Conservation (phyloP, 2,888 invertebrate species). For the Chaetogeoica ovagalla region DNA sequence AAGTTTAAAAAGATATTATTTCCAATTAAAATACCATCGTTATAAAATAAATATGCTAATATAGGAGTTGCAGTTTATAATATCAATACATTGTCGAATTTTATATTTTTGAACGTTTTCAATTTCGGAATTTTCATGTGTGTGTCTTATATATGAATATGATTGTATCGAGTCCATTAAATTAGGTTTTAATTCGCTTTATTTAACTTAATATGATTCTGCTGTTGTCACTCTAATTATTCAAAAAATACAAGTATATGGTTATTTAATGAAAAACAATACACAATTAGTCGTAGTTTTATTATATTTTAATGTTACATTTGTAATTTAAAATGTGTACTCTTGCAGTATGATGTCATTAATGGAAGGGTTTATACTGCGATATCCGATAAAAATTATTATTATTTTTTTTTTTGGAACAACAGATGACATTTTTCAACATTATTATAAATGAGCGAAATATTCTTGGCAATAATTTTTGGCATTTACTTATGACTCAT, state of each 20-base stretch:
- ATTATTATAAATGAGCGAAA: conserved; percentile 53
- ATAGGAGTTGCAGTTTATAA: not conserved
- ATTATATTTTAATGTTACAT: not conserved
- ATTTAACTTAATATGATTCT: not conserved
- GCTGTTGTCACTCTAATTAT: not conserved
- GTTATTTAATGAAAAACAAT: no score
- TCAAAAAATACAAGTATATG: not conserved
- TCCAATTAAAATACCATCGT: not conserved
- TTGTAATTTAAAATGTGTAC: not conserved
- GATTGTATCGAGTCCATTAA: no score
- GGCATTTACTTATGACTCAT: conserved; percentile 42
- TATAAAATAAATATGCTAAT: not conserved
- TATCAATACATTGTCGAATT: not conserved
- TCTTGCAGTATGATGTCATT: not conserved
- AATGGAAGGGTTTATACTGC: not conserved
- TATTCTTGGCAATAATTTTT: conserved; percentile 42
- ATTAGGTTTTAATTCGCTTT: not conserved
- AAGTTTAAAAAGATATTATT: not conserved
- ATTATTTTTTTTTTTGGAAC: conserved; percentile 11
- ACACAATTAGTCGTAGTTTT: not conserved
- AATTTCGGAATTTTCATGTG: not conserved
- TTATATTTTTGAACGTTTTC: not conserved
- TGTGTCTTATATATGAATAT: not conserved
- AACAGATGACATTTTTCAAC: conserved; percentile 11
- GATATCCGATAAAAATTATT: not conserved